Evolutionary conservation across 2,113 vertebrate species (phyloP).

Genomic region (Engraulis encrasicolus): DNA sequence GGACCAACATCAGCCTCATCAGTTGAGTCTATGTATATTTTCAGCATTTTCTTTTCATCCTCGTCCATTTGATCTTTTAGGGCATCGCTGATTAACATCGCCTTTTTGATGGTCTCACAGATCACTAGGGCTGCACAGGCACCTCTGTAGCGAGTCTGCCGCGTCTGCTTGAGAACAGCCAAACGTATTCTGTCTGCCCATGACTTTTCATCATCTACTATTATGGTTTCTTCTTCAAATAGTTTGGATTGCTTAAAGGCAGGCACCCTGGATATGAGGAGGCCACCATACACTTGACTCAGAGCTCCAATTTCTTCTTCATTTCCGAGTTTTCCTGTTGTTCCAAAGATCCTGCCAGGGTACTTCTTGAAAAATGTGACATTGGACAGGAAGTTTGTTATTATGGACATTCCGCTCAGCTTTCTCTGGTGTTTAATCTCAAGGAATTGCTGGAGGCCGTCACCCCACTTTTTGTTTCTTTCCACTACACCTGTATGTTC

Average conservation of each 20-base stretch:
- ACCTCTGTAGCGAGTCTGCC: slow-evolving; percentile 16
- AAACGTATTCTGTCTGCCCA: slow-evolving; percentile 60
- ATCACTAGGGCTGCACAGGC: slow-evolving; percentile 65
- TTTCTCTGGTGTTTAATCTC: slow-evolving; percentile 67
- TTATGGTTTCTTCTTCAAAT: slow-evolving; percentile 60
- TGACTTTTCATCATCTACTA: slow-evolving; percentile 31
- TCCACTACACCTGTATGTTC: slow-evolving; percentile 68
- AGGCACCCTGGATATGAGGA: slow-evolving; percentile 63
- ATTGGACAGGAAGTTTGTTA: slow-evolving; percentile 72
- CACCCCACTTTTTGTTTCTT: slow-evolving; percentile 60
- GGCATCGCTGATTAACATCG: slow-evolving; percentile 33
- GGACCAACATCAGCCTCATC: background rate
- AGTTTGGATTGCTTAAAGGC: slow-evolving; percentile 65
- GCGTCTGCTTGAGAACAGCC: slow-evolving; percentile 43
- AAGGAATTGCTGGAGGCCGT: slow-evolving; percentile 74
- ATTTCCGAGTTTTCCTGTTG: slow-evolving; percentile 68
- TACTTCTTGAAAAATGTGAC: slow-evolving; percentile 62
- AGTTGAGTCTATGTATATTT: slow-evolving; percentile 57
- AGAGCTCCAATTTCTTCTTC: slow-evolving; percentile 57
- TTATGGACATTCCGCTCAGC: slow-evolving; percentile 58
- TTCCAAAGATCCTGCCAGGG: slow-evolving; percentile 59
- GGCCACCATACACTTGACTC: slow-evolving; percentile 49
- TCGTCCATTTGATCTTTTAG: background rate
- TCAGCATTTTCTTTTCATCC: slow-evolving; percentile 47
- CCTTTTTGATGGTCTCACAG: slow-evolving; percentile 69